Base-by-base conservation (phyloP, 2,797 vertebrate species). In the Ciconia nigra region DNA sequence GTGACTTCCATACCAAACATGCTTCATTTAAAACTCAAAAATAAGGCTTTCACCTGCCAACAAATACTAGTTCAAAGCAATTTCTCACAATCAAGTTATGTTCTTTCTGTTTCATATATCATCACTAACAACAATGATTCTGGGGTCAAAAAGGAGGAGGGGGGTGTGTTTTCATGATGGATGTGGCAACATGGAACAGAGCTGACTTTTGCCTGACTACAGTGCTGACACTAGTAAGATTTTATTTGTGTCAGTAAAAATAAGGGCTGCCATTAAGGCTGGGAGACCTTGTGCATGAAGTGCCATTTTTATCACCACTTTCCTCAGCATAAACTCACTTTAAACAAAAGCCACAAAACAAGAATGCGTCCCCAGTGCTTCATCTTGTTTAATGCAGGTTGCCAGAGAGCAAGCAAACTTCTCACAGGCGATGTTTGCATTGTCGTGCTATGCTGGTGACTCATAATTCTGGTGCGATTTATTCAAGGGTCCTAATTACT, bases 181-280 rank as follows among this genome's bases (percentile, higher is more conserved):
- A 88, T 96, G 54, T 86, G 73, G 79, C 49, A 94, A 66, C 58
- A 82, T 25, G 52, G 84, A 95, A 59, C 65, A 71, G 87, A 95
- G 63, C 58, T 96, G 84, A 85, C 90, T 97, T 96, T 88, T 90
- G 20, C 80, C 74, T 78, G 86, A 89, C 85, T 87, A 72, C 59
- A 90, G 51, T 69, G 67, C 83, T 94, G 92, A 89, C 90, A 94
- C 81, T 79, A 96, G 72, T 93, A 90, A 93, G 94, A 93, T 96
- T 95, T 94, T 93, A 92, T 95, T 97, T 93, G 67, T 80, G 83
- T 87, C 95, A 96, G 83, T 91, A 96, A 96, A 97, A 96, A 94
- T 86, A 92, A 93, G 76, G 88, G 78, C 63, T 89, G 78, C 41
- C 2, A 7, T 93, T 93, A 89, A 95, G 44, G 61, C 62, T 84